Conservation (phyloP, 2,797 vertebrate genomes). For the Myripristis murdjan region DNA sequence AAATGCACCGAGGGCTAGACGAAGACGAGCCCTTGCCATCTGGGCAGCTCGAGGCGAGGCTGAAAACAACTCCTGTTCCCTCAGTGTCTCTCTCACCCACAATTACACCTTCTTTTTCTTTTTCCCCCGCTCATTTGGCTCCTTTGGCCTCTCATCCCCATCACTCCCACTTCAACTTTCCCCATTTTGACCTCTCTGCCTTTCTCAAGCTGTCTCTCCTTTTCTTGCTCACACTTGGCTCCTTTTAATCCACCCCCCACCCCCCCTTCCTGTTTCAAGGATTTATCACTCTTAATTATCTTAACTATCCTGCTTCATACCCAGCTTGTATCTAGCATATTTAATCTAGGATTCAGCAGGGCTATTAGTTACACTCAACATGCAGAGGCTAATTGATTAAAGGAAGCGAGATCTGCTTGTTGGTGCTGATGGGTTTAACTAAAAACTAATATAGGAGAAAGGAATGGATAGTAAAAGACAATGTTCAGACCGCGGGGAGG, state of each 20-base stretch:
- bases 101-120: constrained; percentile 34
- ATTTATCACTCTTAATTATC: constrained; percentile 84
- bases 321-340: constrained; percentile 79
- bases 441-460: constrained; percentile 50
- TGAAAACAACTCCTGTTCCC: constrained; percentile 76
- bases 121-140: neutral
- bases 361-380: constrained; percentile 84
- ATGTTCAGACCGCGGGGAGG: neutral
- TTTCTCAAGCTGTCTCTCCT: constrained; percentile 43
- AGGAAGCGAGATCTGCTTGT: constrained; percentile 74
- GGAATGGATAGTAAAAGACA: constrained; percentile 19
- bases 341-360: constrained; percentile 81
- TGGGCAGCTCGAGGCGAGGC: constrained; percentile 77
- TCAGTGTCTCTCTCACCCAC: constrained; percentile 52
- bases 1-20: constrained; percentile 77
- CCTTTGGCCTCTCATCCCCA: constrained; percentile 44
- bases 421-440: constrained; percentile 67
- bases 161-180: constrained; percentile 29
- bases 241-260: neutral
- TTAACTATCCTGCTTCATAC: constrained; percentile 75
- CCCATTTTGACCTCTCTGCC: constrained; percentile 42
- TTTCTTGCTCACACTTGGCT: constrained; percentile 31
- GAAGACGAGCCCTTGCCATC: constrained; percentile 76
- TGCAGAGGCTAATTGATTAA: constrained; percentile 79
- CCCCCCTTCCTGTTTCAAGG: constrained; percentile 40